These are phyloP conservation scores for Ophiodon elongatus DNA, from an alignment of 2,113 vertebrate species.

Conservation along the genomic window DNA sequence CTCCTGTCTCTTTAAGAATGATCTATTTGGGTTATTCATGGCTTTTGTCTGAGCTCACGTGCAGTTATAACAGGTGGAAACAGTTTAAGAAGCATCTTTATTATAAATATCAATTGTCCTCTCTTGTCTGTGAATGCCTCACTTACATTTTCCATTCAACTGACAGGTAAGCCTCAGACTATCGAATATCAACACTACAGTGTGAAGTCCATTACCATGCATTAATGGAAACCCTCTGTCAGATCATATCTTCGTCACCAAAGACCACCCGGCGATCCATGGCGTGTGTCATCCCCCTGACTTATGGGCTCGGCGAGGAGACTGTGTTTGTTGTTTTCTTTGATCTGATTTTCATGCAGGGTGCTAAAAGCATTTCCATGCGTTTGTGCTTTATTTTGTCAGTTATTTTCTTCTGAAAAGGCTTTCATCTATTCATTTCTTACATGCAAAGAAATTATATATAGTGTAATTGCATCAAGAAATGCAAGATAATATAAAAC, in stretches of 20 bases:
- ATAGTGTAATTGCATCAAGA: not conserved
- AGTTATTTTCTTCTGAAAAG: constrained; percentile 1
- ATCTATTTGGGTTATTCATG: not conserved
- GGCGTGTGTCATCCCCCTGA: constrained; percentile 61
- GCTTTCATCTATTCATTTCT: constrained; percentile 1
- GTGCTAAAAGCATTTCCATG: constrained; percentile 10
- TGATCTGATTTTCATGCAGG: constrained; percentile 34
- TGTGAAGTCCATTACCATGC: constrained; percentile 75
- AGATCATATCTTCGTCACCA: constrained; percentile 70
- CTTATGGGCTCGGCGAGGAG: constrained; percentile 46
- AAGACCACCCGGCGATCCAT: constrained; percentile 54
- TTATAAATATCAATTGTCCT: constrained; percentile 26
- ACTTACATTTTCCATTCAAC: constrained; percentile 30
- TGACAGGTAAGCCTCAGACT: constrained; percentile 33
- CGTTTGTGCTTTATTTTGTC: not conserved
- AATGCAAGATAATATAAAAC: constrained; percentile 3
- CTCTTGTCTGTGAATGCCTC: constrained; percentile 13
- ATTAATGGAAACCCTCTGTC: constrained; percentile 73
- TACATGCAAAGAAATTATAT: constrained; percentile 1
- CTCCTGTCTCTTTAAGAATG: constrained; percentile 3
- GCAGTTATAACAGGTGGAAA: constrained; percentile 32
- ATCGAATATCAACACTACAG: constrained; percentile 44
- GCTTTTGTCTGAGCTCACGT: constrained; percentile 2
- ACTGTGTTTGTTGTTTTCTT: constrained; percentile 44
- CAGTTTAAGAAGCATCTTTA: not conserved